phyloP scores from a whole-genome alignment of 2,888 invertebrate species.

The Protophormia terraenovae region DNA sequence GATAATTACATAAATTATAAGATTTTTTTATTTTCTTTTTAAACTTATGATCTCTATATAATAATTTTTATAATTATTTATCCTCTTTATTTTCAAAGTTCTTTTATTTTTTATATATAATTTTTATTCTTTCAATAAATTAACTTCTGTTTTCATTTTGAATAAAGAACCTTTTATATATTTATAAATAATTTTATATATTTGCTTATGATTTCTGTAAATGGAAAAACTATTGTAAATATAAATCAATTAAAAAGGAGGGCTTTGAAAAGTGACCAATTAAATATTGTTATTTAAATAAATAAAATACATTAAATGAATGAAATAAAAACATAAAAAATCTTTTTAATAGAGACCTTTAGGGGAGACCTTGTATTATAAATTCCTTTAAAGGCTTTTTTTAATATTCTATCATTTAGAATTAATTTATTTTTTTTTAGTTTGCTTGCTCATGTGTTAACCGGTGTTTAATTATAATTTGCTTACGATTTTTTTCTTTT shows the following conservation, averaged over 20 bases:
- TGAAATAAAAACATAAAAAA: neutral
- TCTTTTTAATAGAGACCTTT: neutral
- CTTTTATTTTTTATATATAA: conserved; percentile 12
- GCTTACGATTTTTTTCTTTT: neutral
- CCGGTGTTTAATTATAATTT: neutral
- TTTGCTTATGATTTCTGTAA: neutral
- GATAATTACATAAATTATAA: conserved; percentile 65
- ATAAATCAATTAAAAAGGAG: too few species aligned
- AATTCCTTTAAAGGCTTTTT: neutral
- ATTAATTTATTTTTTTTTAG: neutral
- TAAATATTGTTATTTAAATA: neutral
- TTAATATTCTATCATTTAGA: neutral
- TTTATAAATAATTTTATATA: conserved; percentile 6
- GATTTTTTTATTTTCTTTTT: conserved; percentile 33
- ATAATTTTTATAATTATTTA: neutral
- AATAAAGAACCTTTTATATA: neutral
- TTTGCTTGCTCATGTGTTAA: neutral
- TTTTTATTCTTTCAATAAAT: neutral
- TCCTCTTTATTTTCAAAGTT: conserved; percentile 23
- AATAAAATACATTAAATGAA: neutral
- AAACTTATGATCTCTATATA: conserved; percentile 11
- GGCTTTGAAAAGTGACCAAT: neutral
- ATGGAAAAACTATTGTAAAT: neutral
- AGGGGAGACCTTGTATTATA: neutral
- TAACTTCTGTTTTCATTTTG: neutral